phyloP scores from a whole-genome alignment of 1,140 invertebrate species.

The Euura lappo region DNA sequence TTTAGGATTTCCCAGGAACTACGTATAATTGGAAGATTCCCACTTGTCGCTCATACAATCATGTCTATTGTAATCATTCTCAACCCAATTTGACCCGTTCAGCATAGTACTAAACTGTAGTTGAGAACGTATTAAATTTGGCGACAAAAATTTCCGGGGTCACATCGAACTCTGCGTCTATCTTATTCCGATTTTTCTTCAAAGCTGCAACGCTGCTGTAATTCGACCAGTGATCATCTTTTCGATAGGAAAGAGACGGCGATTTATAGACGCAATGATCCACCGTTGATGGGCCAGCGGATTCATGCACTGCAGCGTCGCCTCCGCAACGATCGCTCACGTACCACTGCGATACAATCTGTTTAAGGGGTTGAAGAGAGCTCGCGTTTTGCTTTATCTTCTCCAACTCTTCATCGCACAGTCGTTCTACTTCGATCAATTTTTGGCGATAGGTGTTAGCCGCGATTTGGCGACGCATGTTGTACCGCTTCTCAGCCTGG shows the following conservation, averaged over 20 bases:
- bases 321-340: conserved; percentile 26
- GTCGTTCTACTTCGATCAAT: conserved; percentile 34
- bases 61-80: no score
- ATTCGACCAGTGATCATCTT: neutral
- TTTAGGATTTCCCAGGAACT: no score
- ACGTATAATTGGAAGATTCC: no score
- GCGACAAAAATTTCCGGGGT: conserved; percentile 30
- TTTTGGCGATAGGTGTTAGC: conserved; percentile 34
- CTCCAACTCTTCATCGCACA: conserved; percentile 40
- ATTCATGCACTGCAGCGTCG: conserved; percentile 17
- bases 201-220: neutral
- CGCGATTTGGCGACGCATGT: conserved; percentile 28
- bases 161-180: conserved; percentile 38
- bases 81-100: no score
- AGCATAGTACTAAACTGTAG: no score
- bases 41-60: no score
- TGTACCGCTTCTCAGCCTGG: conserved; percentile 38
- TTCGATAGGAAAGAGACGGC: neutral
- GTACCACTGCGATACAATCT: conserved; percentile 38
- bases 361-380: conserved; percentile 30
- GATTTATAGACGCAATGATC: neutral
- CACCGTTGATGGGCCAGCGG: neutral
- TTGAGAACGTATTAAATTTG: conserved; percentile 21
- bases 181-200: neutral
- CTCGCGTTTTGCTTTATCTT: conserved; percentile 33